Conservation (phyloP, 2,888 invertebrate species). For the Tachina grossa region DNA sequence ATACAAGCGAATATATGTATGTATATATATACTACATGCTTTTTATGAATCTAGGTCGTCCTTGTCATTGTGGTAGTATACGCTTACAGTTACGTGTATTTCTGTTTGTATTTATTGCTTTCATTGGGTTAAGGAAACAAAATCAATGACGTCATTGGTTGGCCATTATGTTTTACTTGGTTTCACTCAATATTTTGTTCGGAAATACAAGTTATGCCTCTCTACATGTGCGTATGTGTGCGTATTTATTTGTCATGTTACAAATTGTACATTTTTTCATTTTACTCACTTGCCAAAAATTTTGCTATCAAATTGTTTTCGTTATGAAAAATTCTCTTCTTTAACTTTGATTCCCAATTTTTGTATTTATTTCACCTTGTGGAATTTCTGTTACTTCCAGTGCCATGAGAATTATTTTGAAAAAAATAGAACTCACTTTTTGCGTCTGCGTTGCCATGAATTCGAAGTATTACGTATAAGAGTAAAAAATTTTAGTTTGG, state of each 20-base stretch:
- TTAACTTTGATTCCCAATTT: constrained; percentile 3
- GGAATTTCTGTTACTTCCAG: constrained; percentile 45
- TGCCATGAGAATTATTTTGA: constrained; percentile 35
- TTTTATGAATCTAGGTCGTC: constrained; percentile 62
- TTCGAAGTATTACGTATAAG: not conserved
- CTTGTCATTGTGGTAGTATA: constrained; percentile 43
- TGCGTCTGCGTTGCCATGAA: constrained; percentile 53
- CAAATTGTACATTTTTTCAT: not conserved
- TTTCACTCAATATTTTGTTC: constrained; percentile 31
- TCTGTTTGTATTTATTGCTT: constrained; percentile 28
- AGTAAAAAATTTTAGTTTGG: constrained; percentile 8
- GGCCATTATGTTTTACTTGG: constrained; percentile 32
- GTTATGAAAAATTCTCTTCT: not conserved
- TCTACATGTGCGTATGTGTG: not conserved
- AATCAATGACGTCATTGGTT: constrained; percentile 68
- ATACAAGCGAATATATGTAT: not conserved
- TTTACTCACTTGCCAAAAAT: not conserved
- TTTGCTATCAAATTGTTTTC: not conserved
- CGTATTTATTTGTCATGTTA: not conserved
- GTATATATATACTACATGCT: not conserved
- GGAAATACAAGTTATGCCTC: not conserved
- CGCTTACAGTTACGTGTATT: not conserved
- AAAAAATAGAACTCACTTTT: not conserved
- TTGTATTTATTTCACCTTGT: constrained; percentile 30
- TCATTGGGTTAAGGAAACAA: constrained; percentile 44